Conservation (phyloP, 2,888 invertebrate genomes). For the Ferrisia virgata region DNA sequence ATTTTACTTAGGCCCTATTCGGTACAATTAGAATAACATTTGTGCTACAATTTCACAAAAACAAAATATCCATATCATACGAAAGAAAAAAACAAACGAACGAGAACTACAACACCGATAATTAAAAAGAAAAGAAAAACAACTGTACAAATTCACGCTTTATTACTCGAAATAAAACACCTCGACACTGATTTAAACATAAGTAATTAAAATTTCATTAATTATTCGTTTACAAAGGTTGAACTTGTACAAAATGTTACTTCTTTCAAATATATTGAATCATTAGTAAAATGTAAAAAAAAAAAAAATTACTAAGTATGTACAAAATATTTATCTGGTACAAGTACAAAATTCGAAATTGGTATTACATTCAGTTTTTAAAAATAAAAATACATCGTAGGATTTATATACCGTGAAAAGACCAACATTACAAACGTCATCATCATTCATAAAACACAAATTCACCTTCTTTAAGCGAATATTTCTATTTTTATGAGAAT, state of each 20-base stretch:
- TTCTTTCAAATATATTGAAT: constrained; percentile 13
- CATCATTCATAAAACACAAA: neutral
- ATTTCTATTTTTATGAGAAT: neutral
- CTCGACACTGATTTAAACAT: neutral
- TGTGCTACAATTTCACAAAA: neutral
- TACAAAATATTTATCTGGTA: constrained; percentile 18
- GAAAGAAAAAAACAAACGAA: neutral
- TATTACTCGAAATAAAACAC: constrained; percentile 8
- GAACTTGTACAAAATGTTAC: constrained; percentile 19
- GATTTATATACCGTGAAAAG: neutral
- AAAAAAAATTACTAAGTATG: neutral
- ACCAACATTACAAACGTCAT: neutral
- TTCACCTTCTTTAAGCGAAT: neutral
- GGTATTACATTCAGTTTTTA: neutral
- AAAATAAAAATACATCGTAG: neutral
- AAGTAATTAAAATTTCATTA: constrained; percentile 8
- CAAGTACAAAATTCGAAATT: neutral
- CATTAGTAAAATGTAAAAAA: constrained; percentile 29
- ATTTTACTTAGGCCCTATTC: too few relatives aligned
- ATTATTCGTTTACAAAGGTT: neutral
- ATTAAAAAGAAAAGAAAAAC: neutral
- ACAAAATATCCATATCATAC: neutral
- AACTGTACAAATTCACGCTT: constrained; percentile 22
- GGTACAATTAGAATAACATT: neutral
- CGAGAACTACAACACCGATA: neutral